These are phyloP conservation scores for Salvelinus namaycush DNA, from an alignment of 2,113 vertebrate genomes.

Conservation along the genomic window DNA sequence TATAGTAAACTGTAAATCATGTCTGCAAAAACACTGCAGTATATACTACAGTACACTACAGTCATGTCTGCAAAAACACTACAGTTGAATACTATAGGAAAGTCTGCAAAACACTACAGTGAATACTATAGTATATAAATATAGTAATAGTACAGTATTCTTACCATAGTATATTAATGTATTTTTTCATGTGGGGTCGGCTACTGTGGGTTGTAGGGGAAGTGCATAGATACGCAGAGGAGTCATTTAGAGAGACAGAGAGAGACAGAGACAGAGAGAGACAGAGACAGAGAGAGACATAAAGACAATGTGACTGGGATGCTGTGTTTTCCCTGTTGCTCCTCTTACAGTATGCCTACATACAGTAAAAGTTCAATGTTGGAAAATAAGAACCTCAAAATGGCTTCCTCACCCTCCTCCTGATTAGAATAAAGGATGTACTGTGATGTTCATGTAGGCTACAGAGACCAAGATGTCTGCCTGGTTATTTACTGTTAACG, in stretches of 20 bases:
- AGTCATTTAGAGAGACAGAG: not conserved
- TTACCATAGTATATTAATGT: too few species aligned
- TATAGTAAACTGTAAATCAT: too few species aligned
- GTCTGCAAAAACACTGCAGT: too few species aligned
- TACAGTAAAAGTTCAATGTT: slow-evolving; percentile 60
- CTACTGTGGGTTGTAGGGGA: slow-evolving; percentile 24
- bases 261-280: too few species aligned
- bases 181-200: not conserved
- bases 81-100: too few species aligned
- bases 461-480: slow-evolving; percentile 66
- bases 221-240: not conserved
- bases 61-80: too few species aligned
- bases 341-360: slow-evolving; percentile 56
- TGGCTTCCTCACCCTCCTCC: slow-evolving; percentile 60
- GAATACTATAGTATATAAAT: too few species aligned
- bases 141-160: too few species aligned
- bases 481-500: slow-evolving; percentile 51
- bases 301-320: not conserved
- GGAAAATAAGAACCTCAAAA: slow-evolving; percentile 31
- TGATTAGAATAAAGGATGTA: slow-evolving; percentile 70
- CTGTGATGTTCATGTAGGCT: slow-evolving; percentile 70
- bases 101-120: too few species aligned
- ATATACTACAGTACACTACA: too few species aligned
- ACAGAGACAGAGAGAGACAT: not conserved
- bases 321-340: slow-evolving; percentile 38